These are phyloP conservation scores for Zygogramma bicolorata DNA, from an alignment of 2,888 invertebrate genomes.

Conservation along the genomic window DNA sequence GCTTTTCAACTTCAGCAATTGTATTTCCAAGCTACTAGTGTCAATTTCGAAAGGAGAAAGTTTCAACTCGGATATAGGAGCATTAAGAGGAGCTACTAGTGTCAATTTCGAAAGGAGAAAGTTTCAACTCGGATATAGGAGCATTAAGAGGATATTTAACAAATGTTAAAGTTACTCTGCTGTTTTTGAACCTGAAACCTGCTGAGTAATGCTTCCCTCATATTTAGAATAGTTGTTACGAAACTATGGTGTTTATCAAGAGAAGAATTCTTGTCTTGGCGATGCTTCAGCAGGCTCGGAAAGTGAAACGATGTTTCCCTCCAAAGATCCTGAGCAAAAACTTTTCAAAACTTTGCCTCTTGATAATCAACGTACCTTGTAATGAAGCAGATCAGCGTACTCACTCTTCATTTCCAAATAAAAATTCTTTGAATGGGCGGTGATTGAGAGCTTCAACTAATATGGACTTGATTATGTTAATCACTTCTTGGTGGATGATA, in stretches of 20 bases:
- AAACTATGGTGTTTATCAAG: constrained; percentile 18
- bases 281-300: constrained; percentile 19
- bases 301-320: constrained; percentile 23
- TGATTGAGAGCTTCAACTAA: constrained; percentile 43
- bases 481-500: constrained; percentile 6
- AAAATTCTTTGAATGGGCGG: constrained; percentile 35
- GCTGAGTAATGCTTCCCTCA: constrained; percentile 11
- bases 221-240: constrained; percentile 21
- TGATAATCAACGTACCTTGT: constrained; percentile 46
- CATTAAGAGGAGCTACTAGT: constrained; percentile 9
- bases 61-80: constrained; percentile 16
- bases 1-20: constrained; percentile 29
- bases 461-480: constrained; percentile 8
- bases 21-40: constrained; percentile 17
- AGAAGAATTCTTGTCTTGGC: constrained; percentile 24
- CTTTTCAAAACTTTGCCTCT: constrained; percentile 44
- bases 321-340: constrained; percentile 48
- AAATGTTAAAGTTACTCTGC: constrained; percentile 23
- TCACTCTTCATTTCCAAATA: constrained; percentile 50
- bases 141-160: constrained; percentile 24
- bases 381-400: constrained; percentile 30
- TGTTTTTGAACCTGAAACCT: constrained; percentile 23
- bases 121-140: constrained; percentile 14
- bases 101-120: constrained; percentile 15
- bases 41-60: constrained; percentile 14